Evolutionary conservation across 1,140 invertebrate species (phyloP).

Genomic region (Drosophila pseudoananassae): DNA sequence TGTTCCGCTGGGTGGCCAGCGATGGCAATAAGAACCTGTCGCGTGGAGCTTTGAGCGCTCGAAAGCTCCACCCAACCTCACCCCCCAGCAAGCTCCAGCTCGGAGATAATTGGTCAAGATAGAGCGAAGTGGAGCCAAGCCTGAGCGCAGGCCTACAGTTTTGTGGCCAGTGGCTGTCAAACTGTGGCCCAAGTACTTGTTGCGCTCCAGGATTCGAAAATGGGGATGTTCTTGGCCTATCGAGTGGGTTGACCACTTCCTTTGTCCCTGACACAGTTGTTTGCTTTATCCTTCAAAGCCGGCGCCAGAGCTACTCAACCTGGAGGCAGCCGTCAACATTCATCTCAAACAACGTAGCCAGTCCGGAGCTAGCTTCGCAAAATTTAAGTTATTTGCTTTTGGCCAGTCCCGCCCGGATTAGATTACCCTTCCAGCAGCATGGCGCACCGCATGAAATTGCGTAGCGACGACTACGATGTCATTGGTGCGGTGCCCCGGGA

Average conservation of each 20-base stretch:
- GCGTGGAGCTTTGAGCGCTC: conserved; percentile 55
- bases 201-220: conserved; percentile 22
- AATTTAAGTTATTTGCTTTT: conserved; percentile 24
- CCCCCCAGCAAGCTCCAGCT: conserved; percentile 19
- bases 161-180: conserved; percentile 22
- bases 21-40: conserved; percentile 67
- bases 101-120: conserved; percentile 2
- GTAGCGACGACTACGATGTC: conserved; percentile 64
- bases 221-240: too few relatives aligned
- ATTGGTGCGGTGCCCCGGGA: conserved; percentile 69
- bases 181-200: conserved; percentile 58
- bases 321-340: conserved; percentile 12
- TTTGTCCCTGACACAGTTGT: background rate
- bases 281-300: conserved; percentile 13
- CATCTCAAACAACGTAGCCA: background rate
- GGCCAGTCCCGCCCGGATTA: background rate
- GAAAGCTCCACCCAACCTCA: conserved; percentile 33
- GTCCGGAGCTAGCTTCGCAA: background rate
- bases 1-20: conserved; percentile 37
- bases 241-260: background rate
- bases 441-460: conserved; percentile 57
- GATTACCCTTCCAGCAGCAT: conserved; percentile 17
- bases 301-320: conserved; percentile 19
- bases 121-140: conserved; percentile 14
- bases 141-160: conserved; percentile 45